A percentile compares a stretch with the other conserved stretches of the same genome.
Conservation (phyloP, 2,888 invertebrate species). For the Sinohyriopsis cumingii region DNA sequence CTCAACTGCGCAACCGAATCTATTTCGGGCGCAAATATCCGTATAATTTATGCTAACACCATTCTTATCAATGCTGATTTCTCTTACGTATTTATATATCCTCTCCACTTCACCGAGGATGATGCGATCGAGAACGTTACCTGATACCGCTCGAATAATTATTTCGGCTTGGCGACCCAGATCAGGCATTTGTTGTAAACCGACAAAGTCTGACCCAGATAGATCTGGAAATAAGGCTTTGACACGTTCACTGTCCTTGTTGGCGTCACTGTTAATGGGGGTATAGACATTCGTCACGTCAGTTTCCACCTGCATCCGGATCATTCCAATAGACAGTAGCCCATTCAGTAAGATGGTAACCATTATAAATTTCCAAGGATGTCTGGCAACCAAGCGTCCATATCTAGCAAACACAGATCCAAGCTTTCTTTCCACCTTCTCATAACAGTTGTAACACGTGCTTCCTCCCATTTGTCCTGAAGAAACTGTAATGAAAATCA, state of each 20-base stretch:
- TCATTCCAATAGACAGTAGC: slow-evolving; percentile 28
- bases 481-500: too few relatives aligned
- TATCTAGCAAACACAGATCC: too few relatives aligned
- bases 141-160: slow-evolving; percentile 10
- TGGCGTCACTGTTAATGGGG: slow-evolving; percentile 44
- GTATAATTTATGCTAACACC: neutral
- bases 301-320: slow-evolving; percentile 37
- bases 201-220: too few relatives aligned
- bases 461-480: too few relatives aligned
- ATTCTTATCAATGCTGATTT: neutral
- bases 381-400: too few relatives aligned
- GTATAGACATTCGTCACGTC: slow-evolving; percentile 43
- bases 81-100: neutral
- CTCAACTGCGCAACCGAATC: slow-evolving; percentile 6
- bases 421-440: too few relatives aligned
- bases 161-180: slow-evolving; percentile 18
- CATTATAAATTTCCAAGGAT: too few relatives aligned
- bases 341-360: slow-evolving; percentile 12
- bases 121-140: slow-evolving; percentile 7
- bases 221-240: slow-evolving; percentile 23
- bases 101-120: too few relatives aligned
- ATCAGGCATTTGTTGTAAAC: slow-evolving; percentile 11
- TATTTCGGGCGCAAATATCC: slow-evolving; percentile 6
- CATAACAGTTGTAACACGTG: too few relatives aligned
- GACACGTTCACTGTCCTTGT: slow-evolving; percentile 29